phyloP scores from a whole-genome alignment of 64 coral and sea anemone species.

The Montipora capricornis region DNA sequence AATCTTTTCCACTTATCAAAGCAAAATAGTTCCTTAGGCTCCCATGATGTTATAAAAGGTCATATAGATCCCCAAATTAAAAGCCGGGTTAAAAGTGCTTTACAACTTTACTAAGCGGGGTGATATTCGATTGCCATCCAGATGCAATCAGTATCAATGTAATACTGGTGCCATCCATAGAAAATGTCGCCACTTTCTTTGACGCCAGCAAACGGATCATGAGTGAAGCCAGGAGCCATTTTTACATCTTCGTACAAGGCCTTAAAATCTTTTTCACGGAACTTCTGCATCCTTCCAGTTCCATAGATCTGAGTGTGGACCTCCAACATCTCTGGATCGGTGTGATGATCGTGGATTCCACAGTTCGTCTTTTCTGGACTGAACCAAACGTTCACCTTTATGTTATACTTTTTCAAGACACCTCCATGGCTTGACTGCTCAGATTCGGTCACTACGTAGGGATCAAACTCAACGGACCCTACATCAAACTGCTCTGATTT shows the following conservation, averaged over 20 bases:
- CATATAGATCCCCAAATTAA: neutral
- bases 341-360: conserved; percentile 67
- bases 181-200: conserved; percentile 50
- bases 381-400: conserved; percentile 85
- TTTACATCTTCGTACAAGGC: conserved; percentile 81
- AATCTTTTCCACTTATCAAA: neutral
- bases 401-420: conserved; percentile 39
- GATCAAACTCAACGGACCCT: conserved; percentile 63
- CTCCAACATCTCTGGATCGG: conserved; percentile 73
- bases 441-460: conserved; percentile 51
- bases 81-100: neutral
- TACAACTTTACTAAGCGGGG: conserved; percentile 11
- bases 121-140: conserved; percentile 90
- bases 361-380: conserved; percentile 75
- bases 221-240: conserved; percentile 84
- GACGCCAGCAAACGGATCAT: conserved; percentile 76
- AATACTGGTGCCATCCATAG: conserved; percentile 88
- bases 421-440: neutral
- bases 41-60: neutral
- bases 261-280: conserved; percentile 62
- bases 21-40: neutral
- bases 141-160: conserved; percentile 81
- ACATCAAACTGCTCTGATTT: conserved; percentile 89
- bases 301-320: conserved; percentile 80
- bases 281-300: conserved; percentile 85